Conservation (phyloP, 2,113 vertebrate species). For the Triplophysa dalaica region DNA sequence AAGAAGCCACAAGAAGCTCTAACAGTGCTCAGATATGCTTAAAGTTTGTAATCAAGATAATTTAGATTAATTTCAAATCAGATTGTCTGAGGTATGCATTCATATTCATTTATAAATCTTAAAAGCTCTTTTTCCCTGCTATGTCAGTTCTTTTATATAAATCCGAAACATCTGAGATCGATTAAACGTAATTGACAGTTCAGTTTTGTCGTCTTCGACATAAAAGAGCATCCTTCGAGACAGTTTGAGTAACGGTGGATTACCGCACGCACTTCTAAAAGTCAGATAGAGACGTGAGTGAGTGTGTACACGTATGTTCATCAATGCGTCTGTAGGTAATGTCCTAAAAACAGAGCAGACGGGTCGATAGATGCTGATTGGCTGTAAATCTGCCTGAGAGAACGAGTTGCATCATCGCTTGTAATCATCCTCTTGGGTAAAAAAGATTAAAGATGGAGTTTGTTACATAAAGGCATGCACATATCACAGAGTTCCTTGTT, state of each 20-base stretch:
- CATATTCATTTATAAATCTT: no score
- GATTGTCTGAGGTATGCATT: no score
- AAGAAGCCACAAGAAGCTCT: no score
- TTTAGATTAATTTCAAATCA: no score
- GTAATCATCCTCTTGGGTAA: conserved; percentile 32
- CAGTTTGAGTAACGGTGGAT: conserved; percentile 10
- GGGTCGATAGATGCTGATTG: conserved; percentile 78
- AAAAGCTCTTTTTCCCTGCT: no score
- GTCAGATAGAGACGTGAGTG: conserved; percentile 6
- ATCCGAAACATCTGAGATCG: no score
- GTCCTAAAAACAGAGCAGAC: conserved; percentile 65
- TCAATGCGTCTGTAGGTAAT: conserved; percentile 54
- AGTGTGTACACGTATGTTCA: conserved; percentile 32
- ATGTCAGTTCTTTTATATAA: no score
- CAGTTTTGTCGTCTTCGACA: not conserved
- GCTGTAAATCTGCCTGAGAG: conserved; percentile 76
- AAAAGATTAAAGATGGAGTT: conserved; percentile 22
- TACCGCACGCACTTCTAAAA: conserved; percentile 6
- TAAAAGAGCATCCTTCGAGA: not conserved
- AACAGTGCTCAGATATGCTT: no score
- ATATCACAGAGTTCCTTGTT: not conserved
- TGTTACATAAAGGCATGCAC: not conserved
- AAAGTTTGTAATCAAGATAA: no score
- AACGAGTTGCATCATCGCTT: conserved; percentile 72
- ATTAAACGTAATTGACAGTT: no score